phyloP scores from a whole-genome alignment of 2,113 vertebrate species.

The human region GRCh38 chr2:13988001-13988500 shows the following conservation, averaged over 20 bases:
- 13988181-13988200: background rate
- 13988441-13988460: background rate
- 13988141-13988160: background rate
- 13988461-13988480: background rate
- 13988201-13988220: background rate
- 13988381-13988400: background rate
- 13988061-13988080: background rate
- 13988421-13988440: background rate
- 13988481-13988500: background rate
- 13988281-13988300: background rate
- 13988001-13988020: background rate
- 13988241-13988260: background rate
- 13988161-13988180: background rate
- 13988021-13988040: background rate
- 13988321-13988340: background rate
- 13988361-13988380: background rate
- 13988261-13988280: background rate
- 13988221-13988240: background rate
- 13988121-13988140: background rate
- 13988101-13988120: background rate
- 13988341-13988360: background rate
- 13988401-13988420: fast-evolving
- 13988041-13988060: background rate
- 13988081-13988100: background rate
- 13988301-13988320: background rate